Conservation (phyloP, 2,888 invertebrate genomes). For the Schrankia costaestrigalis region DNA sequence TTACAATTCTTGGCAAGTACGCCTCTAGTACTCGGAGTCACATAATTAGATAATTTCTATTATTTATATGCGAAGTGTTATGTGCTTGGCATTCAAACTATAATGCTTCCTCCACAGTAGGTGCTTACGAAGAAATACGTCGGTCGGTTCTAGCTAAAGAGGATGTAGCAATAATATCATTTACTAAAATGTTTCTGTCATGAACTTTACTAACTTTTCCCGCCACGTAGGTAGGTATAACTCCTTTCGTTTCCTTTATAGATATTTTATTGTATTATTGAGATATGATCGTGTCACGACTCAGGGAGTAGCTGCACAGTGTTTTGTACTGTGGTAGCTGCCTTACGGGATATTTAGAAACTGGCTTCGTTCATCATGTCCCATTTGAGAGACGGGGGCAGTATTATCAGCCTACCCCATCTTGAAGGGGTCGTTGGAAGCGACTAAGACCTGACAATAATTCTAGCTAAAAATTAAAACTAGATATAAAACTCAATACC, state of each 20-base stretch:
- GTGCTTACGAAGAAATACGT: constrained; percentile 58
- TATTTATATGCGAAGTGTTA: constrained; percentile 72
- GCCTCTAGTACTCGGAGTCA: constrained; percentile 57
- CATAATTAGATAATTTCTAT: constrained; percentile 79
- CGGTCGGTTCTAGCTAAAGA: constrained; percentile 64
- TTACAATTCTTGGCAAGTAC: constrained; percentile 64
- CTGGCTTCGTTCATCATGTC: too few species aligned
- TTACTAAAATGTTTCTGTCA: constrained; percentile 69
- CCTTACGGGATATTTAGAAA: too few species aligned
- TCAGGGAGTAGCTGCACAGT: constrained; percentile 28
- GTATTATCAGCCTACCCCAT: too few species aligned
- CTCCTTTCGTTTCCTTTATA: constrained; percentile 64
- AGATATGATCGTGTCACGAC: constrained; percentile 54
- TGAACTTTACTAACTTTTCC: constrained; percentile 54
- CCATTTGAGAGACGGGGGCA: too few species aligned
- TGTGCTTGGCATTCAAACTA: constrained; percentile 61
- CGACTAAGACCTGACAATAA: too few species aligned
- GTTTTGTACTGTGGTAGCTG: too few species aligned
- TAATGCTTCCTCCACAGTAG: constrained; percentile 60
- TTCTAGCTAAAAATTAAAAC: too few species aligned
- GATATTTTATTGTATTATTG: constrained; percentile 62
- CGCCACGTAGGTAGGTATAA: constrained; percentile 46
- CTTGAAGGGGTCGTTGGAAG: too few species aligned
- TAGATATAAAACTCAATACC: too few species aligned
- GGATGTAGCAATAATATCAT: constrained; percentile 69